Evolutionary conservation across 2,797 vertebrate genomes (phyloP).

Genomic region (Merluccius polli): DNA sequence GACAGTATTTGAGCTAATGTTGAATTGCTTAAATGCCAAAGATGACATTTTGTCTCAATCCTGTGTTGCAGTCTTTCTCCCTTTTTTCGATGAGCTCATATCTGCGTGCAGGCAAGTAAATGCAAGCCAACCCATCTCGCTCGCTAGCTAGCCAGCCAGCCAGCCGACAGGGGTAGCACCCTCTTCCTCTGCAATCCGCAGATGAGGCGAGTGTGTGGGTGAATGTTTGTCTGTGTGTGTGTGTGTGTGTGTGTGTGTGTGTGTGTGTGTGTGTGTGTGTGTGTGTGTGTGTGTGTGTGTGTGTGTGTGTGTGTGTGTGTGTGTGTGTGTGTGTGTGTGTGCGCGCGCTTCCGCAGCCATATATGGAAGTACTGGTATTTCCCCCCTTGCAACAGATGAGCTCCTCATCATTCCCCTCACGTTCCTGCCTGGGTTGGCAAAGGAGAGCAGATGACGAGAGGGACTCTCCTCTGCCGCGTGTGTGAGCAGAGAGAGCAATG

Average conservation of each 20-base stretch:
- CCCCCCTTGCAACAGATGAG: slow-evolving; percentile 47
- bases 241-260: not conserved
- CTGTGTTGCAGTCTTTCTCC: slow-evolving; percentile 42
- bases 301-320: not conserved
- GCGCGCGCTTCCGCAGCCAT: slow-evolving; percentile 53
- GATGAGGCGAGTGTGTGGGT: not conserved
- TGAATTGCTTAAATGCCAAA: not conserved
- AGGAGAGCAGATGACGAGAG: slow-evolving; percentile 11
- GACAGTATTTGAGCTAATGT: not conserved
- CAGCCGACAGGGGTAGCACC: slow-evolving; percentile 16
- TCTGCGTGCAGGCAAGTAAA: slow-evolving; percentile 19
- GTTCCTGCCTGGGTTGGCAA: slow-evolving; percentile 37
- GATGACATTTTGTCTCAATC: not conserved
- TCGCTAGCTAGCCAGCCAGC: not conserved
- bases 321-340: not conserved
- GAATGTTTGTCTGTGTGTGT: not conserved
- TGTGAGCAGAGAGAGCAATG: slow-evolving; percentile 5
- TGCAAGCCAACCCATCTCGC: not conserved
- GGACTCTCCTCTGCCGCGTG: not conserved
- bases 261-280: not conserved
- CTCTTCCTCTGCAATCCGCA: not conserved
- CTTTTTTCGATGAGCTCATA: slow-evolving; percentile 56
- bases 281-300: not conserved
- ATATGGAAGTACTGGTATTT: slow-evolving; percentile 66
- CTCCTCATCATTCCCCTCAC: slow-evolving; percentile 61